Base-by-base conservation (phyloP, 2,888 invertebrate genomes). In the Athetis lepigone region DNA sequence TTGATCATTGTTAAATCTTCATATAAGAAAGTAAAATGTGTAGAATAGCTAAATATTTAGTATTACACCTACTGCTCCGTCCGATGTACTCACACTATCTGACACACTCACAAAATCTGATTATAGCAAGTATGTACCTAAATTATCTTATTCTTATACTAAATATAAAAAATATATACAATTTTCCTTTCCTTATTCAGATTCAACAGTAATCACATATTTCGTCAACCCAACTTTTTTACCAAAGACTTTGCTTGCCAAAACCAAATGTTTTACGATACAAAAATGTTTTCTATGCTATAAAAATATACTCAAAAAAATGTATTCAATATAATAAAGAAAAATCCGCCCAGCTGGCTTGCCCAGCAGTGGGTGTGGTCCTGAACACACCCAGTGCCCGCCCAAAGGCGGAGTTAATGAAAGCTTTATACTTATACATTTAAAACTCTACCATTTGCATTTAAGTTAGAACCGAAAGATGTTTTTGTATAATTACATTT, bases 321-420 rank as follows among this genome's bases (percentile, higher is more conserved):
- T 36, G 55, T 37, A 43, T 43, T 27, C 13, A 0, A 42, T 42
- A 58, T 51, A 1, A 47, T 18, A 49, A 40, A 55, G 36, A 43
- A 58, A 57, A 36, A 51, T 54, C 63, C 70, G 70, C 79, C 79
- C 76, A 79, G 63, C 43, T 49, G 42, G 50, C 58, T 58, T 64
- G 70, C 64, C 67, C 58, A 62, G 43, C 54, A 4, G 71, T 79
- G 83, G 73, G 83, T 79, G 81, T 76, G 80, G 74, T 72, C 63
- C 43, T 54, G 67, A 79, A 79, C 78, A 79, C 81, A 70, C 86
- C 85, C 82, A 75, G 69, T 25, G 77, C 86, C 84, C 88, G 82
- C 90, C 89, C 85, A 77, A 77, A 80, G 90, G 90, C 89, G 91
- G 90, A 71, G 90, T 75, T 77, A 91, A 90, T 90, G 85, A 88